A percentile compares a stretch with the other conserved stretches of the same genome.
Conservation (phyloP, 1,140 invertebrate species). For the Aphelenchoides besseyi region DNA sequence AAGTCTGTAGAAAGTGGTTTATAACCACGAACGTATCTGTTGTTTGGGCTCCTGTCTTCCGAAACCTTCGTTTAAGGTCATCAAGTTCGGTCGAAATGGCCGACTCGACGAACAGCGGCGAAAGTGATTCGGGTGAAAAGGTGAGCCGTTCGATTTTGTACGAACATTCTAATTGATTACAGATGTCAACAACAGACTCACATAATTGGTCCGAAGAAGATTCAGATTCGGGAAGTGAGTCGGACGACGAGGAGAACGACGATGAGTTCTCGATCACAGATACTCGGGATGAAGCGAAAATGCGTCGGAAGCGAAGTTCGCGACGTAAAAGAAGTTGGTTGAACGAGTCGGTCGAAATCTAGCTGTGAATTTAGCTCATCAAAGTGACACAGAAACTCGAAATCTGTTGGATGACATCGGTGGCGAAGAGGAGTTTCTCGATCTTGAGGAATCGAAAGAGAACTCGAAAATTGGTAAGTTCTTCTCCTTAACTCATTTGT, state of each 20-base stretch:
- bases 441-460: constrained; percentile 18
- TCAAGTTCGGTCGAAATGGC: background rate
- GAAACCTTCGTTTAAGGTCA: constrained; percentile 2
- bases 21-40: too few relatives aligned
- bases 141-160: constrained; percentile 22
- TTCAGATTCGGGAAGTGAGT: constrained; percentile 35
- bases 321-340: constrained; percentile 19
- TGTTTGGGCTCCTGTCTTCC: too few relatives aligned
- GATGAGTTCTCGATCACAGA: constrained; percentile 27
- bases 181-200: constrained; percentile 25
- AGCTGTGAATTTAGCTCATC: constrained; percentile 29
- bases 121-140: constrained; percentile 47
- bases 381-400: constrained; percentile 47
- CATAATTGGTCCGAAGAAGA: background rate
- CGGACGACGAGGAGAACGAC: constrained; percentile 36
- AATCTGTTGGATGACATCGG: constrained; percentile 46
- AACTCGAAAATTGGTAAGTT: constrained; percentile 13
- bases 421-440: constrained; percentile 28
- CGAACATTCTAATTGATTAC: background rate
- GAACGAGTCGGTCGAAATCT: constrained; percentile 22
- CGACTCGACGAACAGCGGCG: constrained; percentile 9
- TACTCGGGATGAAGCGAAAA: constrained; percentile 12
- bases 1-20: too few relatives aligned
- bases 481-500: background rate
- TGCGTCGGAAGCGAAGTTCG: background rate